phyloP scores from a whole-genome alignment of 1,140 invertebrate species.

The Caenorhabditis inopinata region DNA sequence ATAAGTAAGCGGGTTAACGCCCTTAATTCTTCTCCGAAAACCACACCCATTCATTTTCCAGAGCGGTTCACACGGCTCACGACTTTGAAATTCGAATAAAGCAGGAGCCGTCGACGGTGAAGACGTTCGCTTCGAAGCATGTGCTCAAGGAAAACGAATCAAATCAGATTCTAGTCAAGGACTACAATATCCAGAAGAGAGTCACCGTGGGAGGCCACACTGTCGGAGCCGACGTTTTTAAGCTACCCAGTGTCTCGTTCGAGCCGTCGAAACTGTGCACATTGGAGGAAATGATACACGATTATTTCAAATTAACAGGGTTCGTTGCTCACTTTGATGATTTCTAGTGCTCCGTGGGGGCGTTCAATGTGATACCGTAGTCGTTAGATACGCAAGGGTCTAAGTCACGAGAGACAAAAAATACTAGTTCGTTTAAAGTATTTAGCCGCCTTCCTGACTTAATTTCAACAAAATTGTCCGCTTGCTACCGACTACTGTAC shows the following conservation, averaged over 20 bases:
- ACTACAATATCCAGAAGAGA: slow-evolving; percentile 10
- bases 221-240: not conserved
- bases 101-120: not conserved
- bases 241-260: slow-evolving; percentile 6
- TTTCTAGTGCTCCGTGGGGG: no score
- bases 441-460: no score
- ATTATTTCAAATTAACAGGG: slow-evolving; percentile 18
- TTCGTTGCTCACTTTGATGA: not conserved
- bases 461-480: no score
- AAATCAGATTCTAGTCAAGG: not conserved
- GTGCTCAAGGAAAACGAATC: not conserved
- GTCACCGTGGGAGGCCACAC: slow-evolving; percentile 23
- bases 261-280: not conserved
- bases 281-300: slow-evolving; percentile 7
- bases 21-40: not conserved
- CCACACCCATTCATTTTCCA: not conserved
- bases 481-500: no score
- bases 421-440: no score
- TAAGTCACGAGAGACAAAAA: no score
- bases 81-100: not conserved
- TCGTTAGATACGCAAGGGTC: no score
- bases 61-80: not conserved
- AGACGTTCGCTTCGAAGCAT: not conserved
- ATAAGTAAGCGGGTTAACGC: slow-evolving; percentile 36
- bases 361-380: no score